Conservation (phyloP, 2,113 vertebrate genomes). For the Oryzias melastigma region DNA sequence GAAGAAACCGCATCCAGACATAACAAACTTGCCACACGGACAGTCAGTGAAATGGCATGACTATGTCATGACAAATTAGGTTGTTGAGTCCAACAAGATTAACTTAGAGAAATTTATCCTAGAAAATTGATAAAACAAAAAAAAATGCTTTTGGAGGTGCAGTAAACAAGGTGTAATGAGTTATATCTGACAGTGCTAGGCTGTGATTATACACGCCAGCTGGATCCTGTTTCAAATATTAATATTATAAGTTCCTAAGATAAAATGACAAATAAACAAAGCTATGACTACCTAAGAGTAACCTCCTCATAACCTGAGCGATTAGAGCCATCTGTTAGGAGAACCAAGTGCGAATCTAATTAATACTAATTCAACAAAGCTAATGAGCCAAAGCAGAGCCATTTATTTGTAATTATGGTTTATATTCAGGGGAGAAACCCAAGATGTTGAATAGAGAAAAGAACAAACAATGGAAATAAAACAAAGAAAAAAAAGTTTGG, state of each 20-base stretch:
- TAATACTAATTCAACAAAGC: slow-evolving; percentile 1
- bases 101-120: too few relatives aligned
- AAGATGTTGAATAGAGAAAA: background rate
- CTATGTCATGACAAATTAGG: too few relatives aligned
- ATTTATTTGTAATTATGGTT: background rate
- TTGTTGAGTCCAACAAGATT: too few relatives aligned
- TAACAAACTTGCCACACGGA: slow-evolving; percentile 47
- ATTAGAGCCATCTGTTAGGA: background rate
- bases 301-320: background rate
- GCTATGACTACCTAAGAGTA: slow-evolving; percentile 10
- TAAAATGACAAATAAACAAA: slow-evolving; percentile 4
- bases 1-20: slow-evolving; percentile 50
- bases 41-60: slow-evolving; percentile 6
- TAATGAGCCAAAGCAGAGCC: background rate
- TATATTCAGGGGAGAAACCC: background rate
- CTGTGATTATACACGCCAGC: too few relatives aligned
- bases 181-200: too few relatives aligned
- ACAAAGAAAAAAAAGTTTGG: background rate
- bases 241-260: too few relatives aligned
- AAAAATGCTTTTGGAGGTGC: too few relatives aligned
- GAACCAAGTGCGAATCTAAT: background rate
- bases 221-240: too few relatives aligned
- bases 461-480: background rate
- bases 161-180: too few relatives aligned
- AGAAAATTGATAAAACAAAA: too few relatives aligned